Evolutionary conservation across 1,140 invertebrate genomes (phyloP), one percentile per base, ranked within the genome.

Genomic region (Physella acuta): DNA sequence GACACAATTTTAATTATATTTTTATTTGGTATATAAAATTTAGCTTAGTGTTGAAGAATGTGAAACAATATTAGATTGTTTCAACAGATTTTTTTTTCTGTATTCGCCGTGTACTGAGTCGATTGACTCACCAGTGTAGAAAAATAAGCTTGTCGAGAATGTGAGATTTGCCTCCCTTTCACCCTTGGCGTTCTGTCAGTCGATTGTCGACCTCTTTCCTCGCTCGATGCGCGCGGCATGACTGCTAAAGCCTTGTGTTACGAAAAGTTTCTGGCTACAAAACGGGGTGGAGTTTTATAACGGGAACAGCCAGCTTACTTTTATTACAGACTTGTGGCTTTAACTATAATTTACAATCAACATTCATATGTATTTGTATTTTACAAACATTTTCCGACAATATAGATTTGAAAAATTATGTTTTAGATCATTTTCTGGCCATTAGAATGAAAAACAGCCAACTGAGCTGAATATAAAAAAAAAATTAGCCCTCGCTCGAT

Each of bases 221-320:
- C 65, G 72, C 66, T 71, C 67, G 28, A 66, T 70, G 60, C 63
- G 58, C 55, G 44, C 55, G 60, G n/a, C n/a, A 63, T 5, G 34
- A 55, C 37, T 44, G 5, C 37, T 39, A 39, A 37, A n/a, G 26
- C 26, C 26, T 44, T 31, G 66, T 59, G 55, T 66, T 24, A 34
- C 2, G 31, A 66, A 36, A 66, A 56, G 20, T 31, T 34, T 56
- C 24, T 44, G 26, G 26, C 53, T 55, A 14, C 4, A 64, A 70
- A 71, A 70, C n/a, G 75, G 78, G 78, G 66, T 52, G 75, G 55
- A 71, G 78, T 79, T 79, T 79, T 79, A 79, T 79, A 79, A 79
- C 78, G 78, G 78, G 78, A 79, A 79, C 76, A 79, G 78, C 78
- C 72, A 59, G 26, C n/a, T n/a, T n/a, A n/a, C n/a, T n/a, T n/a